Percentiles rank a stretch among this genome's conserved stretches.
phyloP scores from a whole-genome alignment of 1,140 invertebrate species.

The Panagrolaimus sp. region DNA sequence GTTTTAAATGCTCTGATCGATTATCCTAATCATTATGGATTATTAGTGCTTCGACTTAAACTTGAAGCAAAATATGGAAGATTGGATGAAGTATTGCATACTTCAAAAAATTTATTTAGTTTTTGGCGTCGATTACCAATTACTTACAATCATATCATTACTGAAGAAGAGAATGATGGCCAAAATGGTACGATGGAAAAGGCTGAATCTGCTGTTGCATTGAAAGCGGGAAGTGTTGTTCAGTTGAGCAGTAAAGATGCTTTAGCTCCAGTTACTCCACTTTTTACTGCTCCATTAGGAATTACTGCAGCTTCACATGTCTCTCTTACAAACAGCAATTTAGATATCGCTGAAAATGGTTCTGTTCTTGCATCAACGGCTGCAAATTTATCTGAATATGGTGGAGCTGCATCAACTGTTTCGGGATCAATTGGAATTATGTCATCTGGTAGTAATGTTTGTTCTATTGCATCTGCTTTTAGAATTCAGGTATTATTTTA shows the following conservation, averaged over 20 bases:
- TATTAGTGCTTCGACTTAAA: slow-evolving; percentile 53
- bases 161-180: slow-evolving; percentile 16
- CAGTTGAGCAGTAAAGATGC: slow-evolving; percentile 36
- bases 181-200: slow-evolving; percentile 18
- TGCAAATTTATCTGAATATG: slow-evolving; percentile 39
- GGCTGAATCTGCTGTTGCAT: background rate
- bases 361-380: slow-evolving; percentile 26
- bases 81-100: slow-evolving; percentile 51
- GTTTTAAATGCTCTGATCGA: slow-evolving; percentile 49
- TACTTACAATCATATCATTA: slow-evolving; percentile 11
- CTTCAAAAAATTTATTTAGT: slow-evolving; percentile 46
- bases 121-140: slow-evolving; percentile 43
- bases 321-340: slow-evolving; percentile 30
- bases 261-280: slow-evolving; percentile 43
- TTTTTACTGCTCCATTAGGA: slow-evolving; percentile 49
- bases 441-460: slow-evolving; percentile 42
- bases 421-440: slow-evolving; percentile 46
- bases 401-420: slow-evolving; percentile 45
- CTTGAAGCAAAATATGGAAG: slow-evolving; percentile 54
- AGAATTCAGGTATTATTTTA: slow-evolving; percentile 29
- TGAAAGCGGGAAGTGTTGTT: slow-evolving; percentile 14
- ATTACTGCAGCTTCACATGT: slow-evolving; percentile 37
- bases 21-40: slow-evolving; percentile 57
- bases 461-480: slow-evolving; percentile 27
- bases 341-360: slow-evolving; percentile 32